These are phyloP conservation scores for Otolemur crassicaudatus DNA, from an alignment of 2,797 vertebrate genomes.

Conservation along the genomic window DNA sequence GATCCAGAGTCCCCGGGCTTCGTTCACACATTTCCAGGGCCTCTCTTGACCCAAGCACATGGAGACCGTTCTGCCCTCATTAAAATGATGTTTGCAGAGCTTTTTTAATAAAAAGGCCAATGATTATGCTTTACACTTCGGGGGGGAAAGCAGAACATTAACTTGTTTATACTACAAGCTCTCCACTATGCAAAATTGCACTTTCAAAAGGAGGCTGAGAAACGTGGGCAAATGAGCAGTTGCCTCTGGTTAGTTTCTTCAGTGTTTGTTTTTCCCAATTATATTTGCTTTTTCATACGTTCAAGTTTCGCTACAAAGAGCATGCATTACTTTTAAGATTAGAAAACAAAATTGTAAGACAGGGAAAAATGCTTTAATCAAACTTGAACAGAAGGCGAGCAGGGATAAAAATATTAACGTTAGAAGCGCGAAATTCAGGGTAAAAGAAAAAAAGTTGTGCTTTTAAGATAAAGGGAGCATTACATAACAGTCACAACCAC, in stretches of 20 bases:
- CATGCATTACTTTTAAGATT: conserved; percentile 56
- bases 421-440: not conserved
- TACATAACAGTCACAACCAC: not conserved
- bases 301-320: conserved; percentile 40
- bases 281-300: conserved; percentile 19
- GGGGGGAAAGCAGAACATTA: not conserved
- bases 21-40: too few species aligned
- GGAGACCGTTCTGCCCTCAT: not conserved
- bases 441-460: not conserved
- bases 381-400: conserved; percentile 38
- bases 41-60: not conserved
- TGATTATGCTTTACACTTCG: not conserved
- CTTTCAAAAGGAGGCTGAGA: not conserved
- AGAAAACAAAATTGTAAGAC: conserved; percentile 9
- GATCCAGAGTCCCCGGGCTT: not conserved
- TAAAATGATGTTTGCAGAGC: not conserved
- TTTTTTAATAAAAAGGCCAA: not conserved
- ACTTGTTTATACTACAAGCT: conserved; percentile 34
- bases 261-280: conserved; percentile 20
- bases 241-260: not conserved
- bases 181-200: not conserved
- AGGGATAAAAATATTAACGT: conserved; percentile 19
- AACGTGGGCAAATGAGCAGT: not conserved
- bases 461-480: conserved; percentile 61
- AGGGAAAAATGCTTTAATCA: conserved; percentile 62